phyloP scores from a whole-genome alignment of 2,888 invertebrate genomes.

The Phaonia tiefii region DNA sequence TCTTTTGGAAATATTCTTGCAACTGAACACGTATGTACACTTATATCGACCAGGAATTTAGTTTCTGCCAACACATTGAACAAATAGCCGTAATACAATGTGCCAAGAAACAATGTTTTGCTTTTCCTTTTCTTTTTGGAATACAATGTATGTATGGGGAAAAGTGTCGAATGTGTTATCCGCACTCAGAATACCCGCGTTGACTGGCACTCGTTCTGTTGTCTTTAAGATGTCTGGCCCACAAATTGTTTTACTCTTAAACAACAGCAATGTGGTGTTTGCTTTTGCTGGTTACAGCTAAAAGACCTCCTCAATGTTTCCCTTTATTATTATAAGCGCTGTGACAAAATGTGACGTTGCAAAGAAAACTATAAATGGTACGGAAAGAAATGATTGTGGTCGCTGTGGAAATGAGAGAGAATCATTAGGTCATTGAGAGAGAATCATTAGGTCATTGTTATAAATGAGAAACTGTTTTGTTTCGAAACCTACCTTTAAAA shows the following conservation, averaged over 20 bases:
- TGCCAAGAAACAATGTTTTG: constrained; percentile 19
- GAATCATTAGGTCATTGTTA: too few relatives aligned
- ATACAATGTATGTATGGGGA: not conserved
- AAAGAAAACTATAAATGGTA: constrained; percentile 1
- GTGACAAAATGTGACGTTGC: not conserved
- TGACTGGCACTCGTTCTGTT: constrained; percentile 16
- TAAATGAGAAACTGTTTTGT: too few relatives aligned
- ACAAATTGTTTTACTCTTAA: not conserved
- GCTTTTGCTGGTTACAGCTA: not conserved
- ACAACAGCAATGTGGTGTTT: too few relatives aligned
- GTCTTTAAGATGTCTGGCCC: constrained; percentile 17
- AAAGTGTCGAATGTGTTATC: constrained; percentile 7
- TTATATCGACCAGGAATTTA: constrained; percentile 4
- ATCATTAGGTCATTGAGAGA: too few relatives aligned
- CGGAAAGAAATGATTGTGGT: not conserved
- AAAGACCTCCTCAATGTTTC: not conserved
- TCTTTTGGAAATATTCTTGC: not conserved
- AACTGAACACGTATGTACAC: constrained; percentile 6
- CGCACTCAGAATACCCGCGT: constrained; percentile 11
- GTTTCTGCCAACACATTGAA: not conserved
- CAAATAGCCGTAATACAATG: not conserved
- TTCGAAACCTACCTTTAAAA: too few relatives aligned
- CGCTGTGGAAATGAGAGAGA: not conserved
- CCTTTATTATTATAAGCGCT: not conserved
- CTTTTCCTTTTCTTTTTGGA: not conserved